These are phyloP conservation scores for Sepiola atlantica DNA, from an alignment of 2,888 invertebrate species.

Conservation along the genomic window DNA sequence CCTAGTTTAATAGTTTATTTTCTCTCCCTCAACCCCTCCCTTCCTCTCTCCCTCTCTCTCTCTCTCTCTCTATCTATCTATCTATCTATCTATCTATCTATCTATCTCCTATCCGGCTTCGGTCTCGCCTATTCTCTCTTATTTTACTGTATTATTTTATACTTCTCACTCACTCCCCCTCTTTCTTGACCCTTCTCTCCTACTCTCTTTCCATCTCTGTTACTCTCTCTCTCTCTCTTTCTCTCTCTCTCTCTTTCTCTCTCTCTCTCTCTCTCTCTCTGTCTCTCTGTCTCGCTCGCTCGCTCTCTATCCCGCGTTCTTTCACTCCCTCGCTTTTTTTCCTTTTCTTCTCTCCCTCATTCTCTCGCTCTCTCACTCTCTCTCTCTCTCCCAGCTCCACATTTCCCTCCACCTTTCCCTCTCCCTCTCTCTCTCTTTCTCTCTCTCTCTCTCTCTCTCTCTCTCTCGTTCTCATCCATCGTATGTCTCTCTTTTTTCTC, in stretches of 20 bases:
- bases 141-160: neutral
- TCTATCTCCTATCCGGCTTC: neutral
- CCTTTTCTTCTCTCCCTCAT: neutral
- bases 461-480: neutral
- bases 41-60: neutral
- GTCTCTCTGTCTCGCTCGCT: neutral
- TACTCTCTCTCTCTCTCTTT: too few species aligned
- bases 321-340: neutral
- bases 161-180: neutral
- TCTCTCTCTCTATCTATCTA: neutral
- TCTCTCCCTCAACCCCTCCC: too few species aligned
- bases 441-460: neutral
- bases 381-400: neutral
- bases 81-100: neutral
- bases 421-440: neutral
- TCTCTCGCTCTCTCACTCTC: neutral
- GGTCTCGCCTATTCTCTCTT: neutral
- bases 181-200: neutral
- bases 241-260: neutral
- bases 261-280: neutral
- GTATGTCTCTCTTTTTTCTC: neutral
- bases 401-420: neutral
- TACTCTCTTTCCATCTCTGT: neutral
- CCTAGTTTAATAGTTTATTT: too few species aligned
- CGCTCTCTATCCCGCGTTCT: too few species aligned